Base-by-base conservation (phyloP, 1,140 invertebrate species). In the Fopius arisanus region DNA sequence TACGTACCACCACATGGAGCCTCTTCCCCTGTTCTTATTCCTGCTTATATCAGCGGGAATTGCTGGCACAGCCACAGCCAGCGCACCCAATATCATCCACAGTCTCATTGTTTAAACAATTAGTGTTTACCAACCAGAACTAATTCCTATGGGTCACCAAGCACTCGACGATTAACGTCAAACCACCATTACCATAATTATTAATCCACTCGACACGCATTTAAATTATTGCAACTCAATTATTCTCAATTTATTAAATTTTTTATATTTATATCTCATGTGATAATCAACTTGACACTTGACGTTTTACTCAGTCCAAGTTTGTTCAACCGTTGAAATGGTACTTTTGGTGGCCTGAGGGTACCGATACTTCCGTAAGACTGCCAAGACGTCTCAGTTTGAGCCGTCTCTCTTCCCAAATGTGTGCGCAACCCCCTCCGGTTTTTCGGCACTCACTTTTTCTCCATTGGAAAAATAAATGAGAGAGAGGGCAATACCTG, bases 1-100 rank as follows among this genome's bases (percentile, higher is more conserved):
- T 74, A 84, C 89, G 77, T 82, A 90, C 89, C 90, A 90, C 90
- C 90, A 90, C 89, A 89, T 90, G 62, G 89, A 90, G 79, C 90
- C 90, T 73, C 89, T 83, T 59, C 89, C 88, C 12, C 88, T 82
- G 74, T 89, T 89, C 76, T 90, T 89, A 81, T 84, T 90, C 77
- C 85, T 86, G 69, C 74, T 80, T 68, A 85, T 82, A 33, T 87
- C 85, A 28, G 84, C 81, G 26, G 82, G 78, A n/a, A 81, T 75
- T 14, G 77, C 75, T 41, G 85, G 79, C 16, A 82, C 72, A 43
- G 80, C 83, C 16, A 85, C 81, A 75, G 78, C 81, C 2, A 87
- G 76, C 28, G 82, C 79, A 41, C 79, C 79, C 23, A 87, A 48
- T 63, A 87, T 67, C 76, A 87, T 71, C 85, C 84, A 87, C 65